Base-by-base conservation (phyloP, 2,888 invertebrate genomes). In the Therioaphis trifolii region DNA sequence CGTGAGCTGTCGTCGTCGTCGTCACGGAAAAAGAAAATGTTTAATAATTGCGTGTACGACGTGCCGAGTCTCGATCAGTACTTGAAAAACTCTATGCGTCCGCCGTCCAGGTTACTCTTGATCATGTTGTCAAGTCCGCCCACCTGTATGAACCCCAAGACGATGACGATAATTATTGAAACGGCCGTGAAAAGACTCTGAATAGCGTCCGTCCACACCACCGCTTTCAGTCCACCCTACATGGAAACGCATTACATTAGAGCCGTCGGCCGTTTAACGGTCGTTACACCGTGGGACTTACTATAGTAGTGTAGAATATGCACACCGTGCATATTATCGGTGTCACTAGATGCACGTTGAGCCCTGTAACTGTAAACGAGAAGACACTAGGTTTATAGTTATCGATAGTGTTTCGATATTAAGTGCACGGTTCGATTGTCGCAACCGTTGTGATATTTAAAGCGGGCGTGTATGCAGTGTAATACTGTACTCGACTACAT, bases 281-380 rank as follows among this genome's bases (percentile, higher is more conserved):
- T 0, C 29, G n/a, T n/a, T n/a, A n/a, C n/a, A n/a, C n/a, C n/a
- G 46, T 9, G 15, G 4, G 5, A 55, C 93, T 93, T 90, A 95
- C 95, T 88, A 95, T 88, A 85, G 96, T 94, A 0, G 97, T 97
- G 89, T 97, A 97, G 89, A 97, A 96, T 86, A 96, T 96, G 89
- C 96, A 96, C 18, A 96, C 94, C 55, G 94, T 89, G 88, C 95
- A 95, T 2, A 95, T 94, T 35, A 94, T 91, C 0, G 94, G 92
- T 15, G 95, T 93, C 40, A 95, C 93, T 86, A 94, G 89, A 89
- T 95, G 95, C 43, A 95, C 90, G 86, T 94, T 92, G 85, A 95
- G 91, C 52, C 95, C 95, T 74, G 95, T 95, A 77, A 96, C 96
- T 94, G 91, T 86, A 86, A 80, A 2, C 7, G 4, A 69, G 24